These are phyloP conservation scores for Ia io DNA, from an alignment of 2,113 vertebrate genomes.

Conservation along the genomic window DNA sequence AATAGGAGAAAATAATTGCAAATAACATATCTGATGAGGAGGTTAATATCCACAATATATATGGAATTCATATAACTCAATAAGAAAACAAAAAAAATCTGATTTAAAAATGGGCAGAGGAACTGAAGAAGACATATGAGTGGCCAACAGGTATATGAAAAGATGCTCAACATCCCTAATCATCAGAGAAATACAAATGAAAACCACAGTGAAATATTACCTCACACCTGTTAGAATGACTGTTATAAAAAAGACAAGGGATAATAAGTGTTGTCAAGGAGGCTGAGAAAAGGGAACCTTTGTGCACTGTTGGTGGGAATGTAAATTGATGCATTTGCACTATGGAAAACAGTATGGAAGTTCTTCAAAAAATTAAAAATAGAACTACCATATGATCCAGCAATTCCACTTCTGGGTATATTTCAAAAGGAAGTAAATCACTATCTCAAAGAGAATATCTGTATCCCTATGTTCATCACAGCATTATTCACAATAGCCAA, in stretches of 20 bases:
- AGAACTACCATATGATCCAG: not conserved
- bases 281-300: not conserved
- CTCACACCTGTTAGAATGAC: not conserved
- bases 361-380: conserved; percentile 14
- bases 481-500: not conserved
- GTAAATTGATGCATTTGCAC: not conserved
- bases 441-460: not conserved
- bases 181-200: not conserved
- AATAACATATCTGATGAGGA: not conserved
- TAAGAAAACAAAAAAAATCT: not conserved
- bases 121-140: not conserved
- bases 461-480: not conserved
- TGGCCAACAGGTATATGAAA: not conserved
- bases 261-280: not conserved
- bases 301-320: not conserved
- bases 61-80: not conserved
- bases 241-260: not conserved
- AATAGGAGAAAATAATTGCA: not conserved
- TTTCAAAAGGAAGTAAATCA: not conserved
- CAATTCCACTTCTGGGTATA: not conserved
- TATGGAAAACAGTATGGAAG: not conserved
- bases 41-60: not conserved
- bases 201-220: not conserved
- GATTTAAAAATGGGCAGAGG: not conserved
- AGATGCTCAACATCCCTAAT: not conserved